phyloP scores from a whole-genome alignment of 2,113 vertebrate species.

The Harpagus bidentatus region DNA sequence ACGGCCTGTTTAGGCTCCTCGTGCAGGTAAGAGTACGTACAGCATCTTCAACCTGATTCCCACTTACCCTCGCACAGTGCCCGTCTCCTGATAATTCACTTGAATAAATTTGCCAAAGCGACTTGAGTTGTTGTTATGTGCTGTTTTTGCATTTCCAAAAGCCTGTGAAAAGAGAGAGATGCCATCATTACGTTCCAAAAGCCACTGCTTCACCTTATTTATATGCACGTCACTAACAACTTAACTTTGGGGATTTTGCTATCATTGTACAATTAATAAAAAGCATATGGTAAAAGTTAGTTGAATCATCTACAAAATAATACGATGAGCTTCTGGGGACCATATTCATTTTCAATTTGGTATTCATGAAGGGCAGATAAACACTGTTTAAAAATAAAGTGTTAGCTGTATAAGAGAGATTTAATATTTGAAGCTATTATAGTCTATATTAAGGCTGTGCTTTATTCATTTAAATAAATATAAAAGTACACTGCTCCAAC shows the following conservation, averaged over 20 bases:
- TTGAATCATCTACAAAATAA: neutral
- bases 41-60: neutral
- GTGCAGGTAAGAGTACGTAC: neutral
- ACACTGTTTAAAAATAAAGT: neutral
- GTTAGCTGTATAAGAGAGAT: neutral
- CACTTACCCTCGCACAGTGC: constrained; percentile 94
- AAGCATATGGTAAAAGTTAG: neutral
- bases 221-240: neutral
- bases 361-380: neutral
- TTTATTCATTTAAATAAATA: constrained; percentile 27
- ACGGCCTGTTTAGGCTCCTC: neutral
- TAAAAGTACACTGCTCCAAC: neutral
- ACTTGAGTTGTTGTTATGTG: constrained; percentile 99
- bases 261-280: neutral
- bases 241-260: neutral
- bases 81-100: constrained; percentile 98
- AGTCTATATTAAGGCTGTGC: neutral
- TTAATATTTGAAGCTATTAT: neutral
- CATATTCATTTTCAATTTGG: neutral
- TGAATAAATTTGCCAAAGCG: constrained; percentile 99
- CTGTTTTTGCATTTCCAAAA: constrained; percentile 98
- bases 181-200: neutral
- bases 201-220: neutral
- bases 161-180: constrained; percentile 79
- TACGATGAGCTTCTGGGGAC: neutral